These are phyloP conservation scores for Aldabrachelys gigantea DNA, from an alignment of 2,113 vertebrate genomes.

Conservation along the genomic window DNA sequence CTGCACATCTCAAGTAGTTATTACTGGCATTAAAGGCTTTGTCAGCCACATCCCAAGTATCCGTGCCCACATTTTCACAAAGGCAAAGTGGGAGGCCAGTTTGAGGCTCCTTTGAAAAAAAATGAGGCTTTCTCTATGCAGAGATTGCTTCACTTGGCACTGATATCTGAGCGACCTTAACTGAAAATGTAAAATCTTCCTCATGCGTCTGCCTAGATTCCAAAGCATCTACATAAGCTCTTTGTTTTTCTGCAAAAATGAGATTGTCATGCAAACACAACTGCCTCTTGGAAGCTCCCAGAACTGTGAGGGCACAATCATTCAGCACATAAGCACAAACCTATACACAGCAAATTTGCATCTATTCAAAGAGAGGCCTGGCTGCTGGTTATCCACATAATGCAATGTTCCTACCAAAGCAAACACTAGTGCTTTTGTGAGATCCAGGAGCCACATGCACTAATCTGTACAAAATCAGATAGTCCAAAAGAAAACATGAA, in stretches of 20 bases:
- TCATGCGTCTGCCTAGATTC: not conserved
- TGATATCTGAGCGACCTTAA: not conserved
- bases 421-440: not conserved
- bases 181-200: slow-evolving; percentile 1
- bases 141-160: not conserved
- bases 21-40: not conserved
- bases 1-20: not conserved
- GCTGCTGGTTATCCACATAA: slow-evolving; percentile 30
- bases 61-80: not conserved
- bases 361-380: not conserved
- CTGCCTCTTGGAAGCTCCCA: slow-evolving; percentile 24
- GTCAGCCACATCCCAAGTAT: not conserved
- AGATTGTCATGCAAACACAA: slow-evolving; percentile 21
- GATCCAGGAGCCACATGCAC: not conserved
- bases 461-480: slow-evolving; percentile 50
- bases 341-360: slow-evolving; percentile 23
- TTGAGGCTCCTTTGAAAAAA: not conserved
- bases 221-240: slow-evolving; percentile 6
- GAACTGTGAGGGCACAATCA: slow-evolving; percentile 3
- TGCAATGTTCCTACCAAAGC: not conserved
- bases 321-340: slow-evolving; percentile 31
- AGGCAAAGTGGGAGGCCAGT: not conserved
- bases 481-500: not conserved
- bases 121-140: not conserved
- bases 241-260: slow-evolving; percentile 27